Evolutionary conservation across 2,888 invertebrate species (phyloP), one percentile per base, ranked within the genome.

Genomic region (Drosophila engyochracea): DNA sequence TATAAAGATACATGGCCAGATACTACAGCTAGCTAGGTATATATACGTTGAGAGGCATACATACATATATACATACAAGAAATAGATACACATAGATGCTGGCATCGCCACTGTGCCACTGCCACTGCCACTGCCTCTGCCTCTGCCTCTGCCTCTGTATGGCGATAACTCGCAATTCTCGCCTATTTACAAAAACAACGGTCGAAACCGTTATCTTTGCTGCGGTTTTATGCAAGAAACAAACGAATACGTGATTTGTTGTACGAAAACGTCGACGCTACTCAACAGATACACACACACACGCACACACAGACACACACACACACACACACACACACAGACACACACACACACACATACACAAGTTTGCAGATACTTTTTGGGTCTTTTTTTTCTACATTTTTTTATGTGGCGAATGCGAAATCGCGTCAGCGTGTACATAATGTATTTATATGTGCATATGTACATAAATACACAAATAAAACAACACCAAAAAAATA

Each of bases 211-310:
- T 80, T 80, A 80, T 82, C 80, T 68, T 22, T 31, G n/a, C 57
- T 76, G 69, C 59, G 76, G 66, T 63, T 82, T 78, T 82, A 79
- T 74, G 70, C 82, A 82, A 82, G 70, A 81, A 69, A 65, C 75
- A 82, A 72, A 82, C 71, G 79, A 82, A 82, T 80, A 69, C 75
- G 80, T 81, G 80, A 80, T 80, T 80, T 81, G 80, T 71, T 70
- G 58, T 68, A 68, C 53, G 22, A 74, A 59, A 58, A 19, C 63
- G 61, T 41, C 73, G 54, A 63, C 31, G 44, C 52, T 49, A 59
- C 67, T 70, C 47, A 30, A 52, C 47, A 70, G 37, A 73, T 22
- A 73, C 31, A 52, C 5, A 69, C 35, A 62, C 62, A 64, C 52
- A 60, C 30, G 44, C 22, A 66, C 28, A 74, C 22, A 74, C 35